Evolutionary conservation across 2,888 invertebrate genomes (phyloP).

Genomic region (Choreutis nemorana): DNA sequence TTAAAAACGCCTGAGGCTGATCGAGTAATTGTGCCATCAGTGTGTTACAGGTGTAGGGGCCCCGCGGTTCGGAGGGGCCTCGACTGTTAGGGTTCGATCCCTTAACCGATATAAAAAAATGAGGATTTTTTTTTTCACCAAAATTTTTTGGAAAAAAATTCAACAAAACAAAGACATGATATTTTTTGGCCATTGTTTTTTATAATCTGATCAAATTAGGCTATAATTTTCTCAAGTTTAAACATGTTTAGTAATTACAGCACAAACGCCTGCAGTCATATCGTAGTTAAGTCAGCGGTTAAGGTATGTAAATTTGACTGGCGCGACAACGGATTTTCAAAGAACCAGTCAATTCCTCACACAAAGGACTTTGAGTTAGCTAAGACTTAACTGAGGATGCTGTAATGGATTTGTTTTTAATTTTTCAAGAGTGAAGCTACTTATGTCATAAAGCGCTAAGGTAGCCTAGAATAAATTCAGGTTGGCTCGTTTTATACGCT

Average conservation of each 20-base stretch:
- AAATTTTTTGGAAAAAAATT: background rate
- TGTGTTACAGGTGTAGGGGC: background rate
- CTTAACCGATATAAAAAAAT: background rate
- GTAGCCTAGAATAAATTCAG: slow-evolving; percentile 60
- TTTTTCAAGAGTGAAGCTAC: slow-evolving; percentile 33
- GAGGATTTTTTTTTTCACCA: background rate
- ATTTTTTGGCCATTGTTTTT: background rate
- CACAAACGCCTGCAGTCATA: background rate
- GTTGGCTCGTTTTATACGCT: too few species aligned
- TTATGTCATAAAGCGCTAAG: slow-evolving; percentile 24
- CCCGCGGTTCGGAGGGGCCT: background rate
- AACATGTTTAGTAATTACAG: background rate
- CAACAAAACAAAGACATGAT: background rate
- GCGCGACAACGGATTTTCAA: too few species aligned
- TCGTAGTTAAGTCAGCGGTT: background rate
- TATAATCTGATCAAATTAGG: background rate
- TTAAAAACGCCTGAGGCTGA: slow-evolving; percentile 61
- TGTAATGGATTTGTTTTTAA: slow-evolving; percentile 7
- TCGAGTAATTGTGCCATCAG: slow-evolving; percentile 24
- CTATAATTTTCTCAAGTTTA: background rate
- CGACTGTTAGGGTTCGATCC: background rate
- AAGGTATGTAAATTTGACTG: too few species aligned
- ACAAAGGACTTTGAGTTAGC: slow-evolving; percentile 1
- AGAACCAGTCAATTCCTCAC: background rate
- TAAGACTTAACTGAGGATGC: slow-evolving; percentile 3